Evolutionary conservation across 2,888 invertebrate species (phyloP).

Genomic region (Drosophila kuntzei): DNA sequence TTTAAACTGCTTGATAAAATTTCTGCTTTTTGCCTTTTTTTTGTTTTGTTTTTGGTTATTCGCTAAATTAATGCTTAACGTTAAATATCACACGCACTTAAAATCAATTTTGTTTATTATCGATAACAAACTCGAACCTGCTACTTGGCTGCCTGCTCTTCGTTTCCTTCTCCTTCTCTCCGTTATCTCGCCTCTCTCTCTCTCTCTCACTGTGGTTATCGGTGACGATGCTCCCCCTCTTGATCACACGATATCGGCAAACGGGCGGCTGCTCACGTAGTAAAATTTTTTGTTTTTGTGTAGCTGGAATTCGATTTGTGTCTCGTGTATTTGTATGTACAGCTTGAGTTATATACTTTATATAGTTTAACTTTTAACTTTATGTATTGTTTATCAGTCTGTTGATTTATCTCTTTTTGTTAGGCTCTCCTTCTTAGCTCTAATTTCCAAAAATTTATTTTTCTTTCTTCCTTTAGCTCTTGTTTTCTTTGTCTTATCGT

Average conservation of each 20-base stretch:
- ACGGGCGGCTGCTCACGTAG: constrained; percentile 40
- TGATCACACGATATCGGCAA: constrained; percentile 37
- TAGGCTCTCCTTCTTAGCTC: constrained; percentile 74
- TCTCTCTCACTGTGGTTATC: constrained; percentile 34
- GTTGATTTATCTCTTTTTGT: constrained; percentile 83
- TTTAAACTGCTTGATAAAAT: constrained; percentile 61
- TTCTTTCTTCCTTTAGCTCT: constrained; percentile 46
- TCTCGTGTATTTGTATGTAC: constrained; percentile 71
- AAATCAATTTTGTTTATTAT: constrained; percentile 81
- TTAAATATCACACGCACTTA: constrained; percentile 86
- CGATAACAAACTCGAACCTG: constrained; percentile 49
- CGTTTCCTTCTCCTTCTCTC: constrained; percentile 20
- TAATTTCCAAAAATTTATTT: constrained; percentile 74
- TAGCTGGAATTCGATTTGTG: constrained; percentile 53
- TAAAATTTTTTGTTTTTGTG: constrained; percentile 14
- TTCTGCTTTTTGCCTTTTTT: constrained; percentile 68
- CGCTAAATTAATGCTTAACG: constrained; percentile 84
- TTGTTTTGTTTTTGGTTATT: constrained; percentile 72
- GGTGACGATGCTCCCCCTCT: constrained; percentile 41
- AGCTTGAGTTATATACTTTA: constrained; percentile 77
- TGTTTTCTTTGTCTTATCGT: constrained; percentile 34
- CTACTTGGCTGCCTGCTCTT: constrained; percentile 42
- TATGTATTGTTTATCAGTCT: constrained; percentile 85
- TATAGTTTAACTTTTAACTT: constrained; percentile 77
- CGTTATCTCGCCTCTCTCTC: constrained; percentile 11